These are phyloP conservation scores for Lasioglossum oenotherae DNA, from an alignment of 2,888 invertebrate genomes.

Conservation along the genomic window DNA sequence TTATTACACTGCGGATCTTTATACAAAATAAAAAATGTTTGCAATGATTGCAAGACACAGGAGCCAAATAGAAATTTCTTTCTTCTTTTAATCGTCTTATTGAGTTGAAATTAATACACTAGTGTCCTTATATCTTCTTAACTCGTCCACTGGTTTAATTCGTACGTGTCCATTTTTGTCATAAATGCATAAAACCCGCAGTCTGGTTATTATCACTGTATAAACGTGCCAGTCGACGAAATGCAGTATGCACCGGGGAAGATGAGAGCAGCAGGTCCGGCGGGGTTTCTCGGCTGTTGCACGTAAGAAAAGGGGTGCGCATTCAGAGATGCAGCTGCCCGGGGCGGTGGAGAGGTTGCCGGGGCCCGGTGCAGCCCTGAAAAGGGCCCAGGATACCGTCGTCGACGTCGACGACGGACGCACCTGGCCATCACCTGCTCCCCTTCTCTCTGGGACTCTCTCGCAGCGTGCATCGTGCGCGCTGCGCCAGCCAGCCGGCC, in stretches of 20 bases:
- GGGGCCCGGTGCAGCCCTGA: constrained; percentile 79
- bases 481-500: constrained; percentile 68
- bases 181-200: too few relatives aligned
- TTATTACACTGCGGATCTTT: too few relatives aligned
- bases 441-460: constrained; percentile 64
- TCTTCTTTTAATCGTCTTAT: too few relatives aligned
- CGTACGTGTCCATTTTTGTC: too few relatives aligned
- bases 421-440: constrained; percentile 80
- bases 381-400: constrained; percentile 62
- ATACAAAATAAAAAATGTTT: too few relatives aligned
- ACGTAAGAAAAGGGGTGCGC: constrained; percentile 50
- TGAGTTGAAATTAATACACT: too few relatives aligned
- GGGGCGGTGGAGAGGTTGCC: constrained; percentile 51
- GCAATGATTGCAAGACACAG: too few relatives aligned
- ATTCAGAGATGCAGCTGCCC: constrained; percentile 75
- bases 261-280: neutral
- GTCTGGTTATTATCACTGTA: too few relatives aligned
- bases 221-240: neutral
- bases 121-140: too few relatives aligned
- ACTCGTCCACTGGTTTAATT: too few relatives aligned
- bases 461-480: constrained; percentile 60
- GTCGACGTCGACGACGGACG: constrained; percentile 40
- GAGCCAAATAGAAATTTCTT: too few relatives aligned
- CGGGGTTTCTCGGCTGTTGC: constrained; percentile 62
- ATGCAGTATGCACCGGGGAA: constrained; percentile 1